Percentiles rank a stretch among this genome's conserved stretches.
These are phyloP conservation scores for Pomacea canaliculata DNA, from an alignment of 2,888 invertebrate genomes.

Conservation along the genomic window DNA sequence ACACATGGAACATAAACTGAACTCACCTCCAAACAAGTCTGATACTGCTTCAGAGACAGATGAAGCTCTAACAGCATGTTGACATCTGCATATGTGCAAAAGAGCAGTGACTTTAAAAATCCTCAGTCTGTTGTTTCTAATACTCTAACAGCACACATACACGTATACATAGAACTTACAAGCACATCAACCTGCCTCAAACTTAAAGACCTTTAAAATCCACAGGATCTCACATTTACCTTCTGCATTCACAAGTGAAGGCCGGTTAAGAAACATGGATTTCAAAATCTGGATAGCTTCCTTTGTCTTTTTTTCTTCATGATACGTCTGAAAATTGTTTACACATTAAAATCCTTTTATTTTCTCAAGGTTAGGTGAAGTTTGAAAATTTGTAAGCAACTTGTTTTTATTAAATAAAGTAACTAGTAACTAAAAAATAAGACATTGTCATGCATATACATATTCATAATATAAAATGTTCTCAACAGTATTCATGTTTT, in stretches of 20 bases:
- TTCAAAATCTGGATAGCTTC: constrained; percentile 12
- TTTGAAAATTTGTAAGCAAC: not conserved
- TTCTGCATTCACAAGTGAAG: constrained; percentile 19
- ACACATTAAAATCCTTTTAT: not conserved
- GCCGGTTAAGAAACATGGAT: constrained; percentile 17
- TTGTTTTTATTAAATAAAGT: not conserved
- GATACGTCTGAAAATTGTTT: constrained; percentile 12
- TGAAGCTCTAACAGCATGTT: constrained; percentile 77
- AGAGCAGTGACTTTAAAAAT: no score
- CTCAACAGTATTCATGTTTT: no score
- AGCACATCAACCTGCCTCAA: not conserved
- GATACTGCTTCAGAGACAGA: constrained; percentile 18
- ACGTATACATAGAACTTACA: no score
- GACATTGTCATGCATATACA: no score
- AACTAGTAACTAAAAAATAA: no score
- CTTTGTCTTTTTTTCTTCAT: constrained; percentile 16
- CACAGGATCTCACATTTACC: not conserved
- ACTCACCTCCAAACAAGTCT: constrained; percentile 24
- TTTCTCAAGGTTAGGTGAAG: not conserved
- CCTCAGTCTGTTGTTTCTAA: no score
- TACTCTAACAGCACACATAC: no score
- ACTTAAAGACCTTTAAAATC: not conserved
- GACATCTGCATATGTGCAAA: constrained; percentile 75
- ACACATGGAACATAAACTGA: not conserved
- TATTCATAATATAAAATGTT: no score